Evolutionary conservation across 2,113 vertebrate species (phyloP).

Genomic region (Microtus ochrogaster): DNA sequence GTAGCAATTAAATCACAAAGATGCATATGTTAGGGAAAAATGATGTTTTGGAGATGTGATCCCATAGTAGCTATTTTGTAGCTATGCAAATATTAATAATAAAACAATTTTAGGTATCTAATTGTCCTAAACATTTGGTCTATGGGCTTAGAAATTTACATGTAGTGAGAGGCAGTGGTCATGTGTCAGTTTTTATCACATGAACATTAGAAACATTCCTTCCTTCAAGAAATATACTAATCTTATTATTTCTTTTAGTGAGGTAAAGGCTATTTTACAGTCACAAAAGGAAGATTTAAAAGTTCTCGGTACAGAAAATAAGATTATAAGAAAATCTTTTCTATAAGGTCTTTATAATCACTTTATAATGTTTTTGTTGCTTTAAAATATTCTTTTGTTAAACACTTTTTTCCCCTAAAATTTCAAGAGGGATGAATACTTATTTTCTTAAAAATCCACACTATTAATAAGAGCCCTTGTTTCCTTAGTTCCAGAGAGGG

Average conservation of each 20-base stretch:
- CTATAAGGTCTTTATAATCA: slow-evolving; percentile 2
- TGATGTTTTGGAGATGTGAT: slow-evolving; percentile 4
- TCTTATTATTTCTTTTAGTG: slow-evolving; percentile 7
- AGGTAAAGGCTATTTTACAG: slow-evolving; percentile 19
- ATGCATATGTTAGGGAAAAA: slow-evolving; percentile 21
- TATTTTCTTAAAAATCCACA: slow-evolving; percentile 18
- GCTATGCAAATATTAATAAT: slow-evolving; percentile 35
- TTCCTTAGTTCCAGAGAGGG: slow-evolving; percentile 43
- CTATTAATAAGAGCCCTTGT: not conserved
- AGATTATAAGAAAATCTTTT: slow-evolving; percentile 21
- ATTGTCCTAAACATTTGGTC: slow-evolving; percentile 21
- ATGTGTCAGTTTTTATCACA: not conserved
- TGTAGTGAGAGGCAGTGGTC: not conserved
- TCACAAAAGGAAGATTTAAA: not conserved
- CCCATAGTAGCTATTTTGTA: slow-evolving; percentile 3
- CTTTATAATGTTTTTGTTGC: slow-evolving; percentile 42
- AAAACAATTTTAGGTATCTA: slow-evolving; percentile 54
- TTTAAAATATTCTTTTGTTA: slow-evolving; percentile 55
- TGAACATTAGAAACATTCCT: slow-evolving; percentile 21
- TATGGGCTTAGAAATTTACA: slow-evolving; percentile 32
- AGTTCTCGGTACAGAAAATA: slow-evolving; percentile 51
- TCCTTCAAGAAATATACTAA: slow-evolving; percentile 20
- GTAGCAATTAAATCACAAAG: slow-evolving; percentile 36
- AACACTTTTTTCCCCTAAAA: not conserved
- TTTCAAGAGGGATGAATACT: not conserved